Conservation (phyloP, 2,113 vertebrate genomes). For the Ptilonorhynchus violaceus region DNA sequence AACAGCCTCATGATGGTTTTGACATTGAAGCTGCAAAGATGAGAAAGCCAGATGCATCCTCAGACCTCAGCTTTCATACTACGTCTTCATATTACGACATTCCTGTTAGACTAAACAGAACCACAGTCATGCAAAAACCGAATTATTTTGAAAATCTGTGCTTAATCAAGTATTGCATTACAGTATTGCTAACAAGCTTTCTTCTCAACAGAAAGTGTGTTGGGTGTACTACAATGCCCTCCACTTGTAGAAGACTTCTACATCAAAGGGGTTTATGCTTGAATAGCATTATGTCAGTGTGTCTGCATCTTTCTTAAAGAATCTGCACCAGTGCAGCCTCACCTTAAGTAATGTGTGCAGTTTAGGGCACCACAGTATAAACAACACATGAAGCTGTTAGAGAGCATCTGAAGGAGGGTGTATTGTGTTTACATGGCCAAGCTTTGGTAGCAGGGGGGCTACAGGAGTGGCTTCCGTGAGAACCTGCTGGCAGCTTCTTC, state of each 20-base stretch:
- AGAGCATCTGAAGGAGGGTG: background rate
- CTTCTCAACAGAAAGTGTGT: background rate
- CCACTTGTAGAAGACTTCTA: background rate
- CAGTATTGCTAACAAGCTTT: background rate
- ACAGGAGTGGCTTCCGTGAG: background rate
- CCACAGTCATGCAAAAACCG: background rate
- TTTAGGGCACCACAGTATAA: background rate
- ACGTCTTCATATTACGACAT: background rate
- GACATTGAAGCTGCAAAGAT: background rate
- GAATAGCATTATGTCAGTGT: background rate
- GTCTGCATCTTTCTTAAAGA: background rate
- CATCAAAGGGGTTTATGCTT: background rate
- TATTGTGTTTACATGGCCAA: background rate
- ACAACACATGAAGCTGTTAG: background rate
- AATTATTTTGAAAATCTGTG: background rate
- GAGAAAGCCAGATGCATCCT: background rate
- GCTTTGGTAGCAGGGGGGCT: background rate
- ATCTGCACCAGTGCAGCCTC: background rate
- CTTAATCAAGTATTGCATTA: background rate
- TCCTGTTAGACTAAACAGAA: background rate
- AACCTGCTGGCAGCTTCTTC: background rate
- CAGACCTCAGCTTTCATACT: background rate
- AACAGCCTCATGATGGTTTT: background rate
- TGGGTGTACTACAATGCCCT: background rate
- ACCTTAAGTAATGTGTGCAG: background rate